Conservation (phyloP, 2,113 vertebrate species). For the Anser cygnoides region DNA sequence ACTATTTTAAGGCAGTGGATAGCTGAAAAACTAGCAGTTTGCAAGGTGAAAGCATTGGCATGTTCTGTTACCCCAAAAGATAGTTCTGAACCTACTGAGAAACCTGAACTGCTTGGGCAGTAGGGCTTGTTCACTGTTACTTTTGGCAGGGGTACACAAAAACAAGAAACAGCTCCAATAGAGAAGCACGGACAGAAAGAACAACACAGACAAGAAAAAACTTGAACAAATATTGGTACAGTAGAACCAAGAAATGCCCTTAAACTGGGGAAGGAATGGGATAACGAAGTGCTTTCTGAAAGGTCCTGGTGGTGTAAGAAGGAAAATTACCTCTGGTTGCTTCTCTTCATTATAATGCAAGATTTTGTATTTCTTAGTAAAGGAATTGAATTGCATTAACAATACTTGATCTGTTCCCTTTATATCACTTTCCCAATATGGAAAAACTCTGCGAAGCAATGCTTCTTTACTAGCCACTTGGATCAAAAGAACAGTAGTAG, state of each 20-base stretch:
- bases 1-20: neutral
- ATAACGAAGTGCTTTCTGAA: neutral
- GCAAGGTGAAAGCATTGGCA: neutral
- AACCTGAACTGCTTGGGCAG: neutral
- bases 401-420: neutral
- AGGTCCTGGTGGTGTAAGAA: neutral
- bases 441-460: neutral
- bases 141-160: neutral
- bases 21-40: neutral
- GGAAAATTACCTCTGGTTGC: neutral
- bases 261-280: neutral
- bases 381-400: neutral
- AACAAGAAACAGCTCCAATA: neutral
- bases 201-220: neutral
- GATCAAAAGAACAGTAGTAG: neutral
- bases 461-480: neutral
- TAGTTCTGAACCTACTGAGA: neutral
- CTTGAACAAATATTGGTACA: neutral
- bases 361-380: neutral
- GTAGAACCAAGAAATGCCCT: neutral
- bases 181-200: neutral
- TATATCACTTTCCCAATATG: neutral
- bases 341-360: neutral
- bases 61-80: neutral
- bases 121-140: neutral